Conservation (phyloP, 2,888 invertebrate genomes). For the Gandaritis pyraliata region DNA sequence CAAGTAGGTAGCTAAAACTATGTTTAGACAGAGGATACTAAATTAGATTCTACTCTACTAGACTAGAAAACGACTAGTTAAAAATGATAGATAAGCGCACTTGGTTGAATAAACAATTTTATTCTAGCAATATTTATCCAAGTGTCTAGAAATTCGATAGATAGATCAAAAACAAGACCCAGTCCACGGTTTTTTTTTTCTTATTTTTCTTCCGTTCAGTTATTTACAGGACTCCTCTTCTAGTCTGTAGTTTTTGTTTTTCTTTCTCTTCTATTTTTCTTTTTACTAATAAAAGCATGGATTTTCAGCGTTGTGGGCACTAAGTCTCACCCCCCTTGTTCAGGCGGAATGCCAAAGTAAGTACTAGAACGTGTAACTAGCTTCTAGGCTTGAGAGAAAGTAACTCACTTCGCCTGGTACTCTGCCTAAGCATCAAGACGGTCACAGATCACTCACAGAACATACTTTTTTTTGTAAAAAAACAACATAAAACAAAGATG, state of each 20-base stretch:
- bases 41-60: constrained; percentile 15
- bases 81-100: constrained; percentile 19
- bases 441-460: constrained; percentile 37
- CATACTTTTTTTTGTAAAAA: constrained; percentile 42
- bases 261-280: constrained; percentile 59
- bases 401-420: constrained; percentile 45
- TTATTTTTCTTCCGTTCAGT: constrained; percentile 58
- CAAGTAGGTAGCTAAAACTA: constrained; percentile 25
- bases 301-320: constrained; percentile 84
- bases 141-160: constrained; percentile 22
- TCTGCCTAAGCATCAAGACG: constrained; percentile 29
- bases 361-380: constrained; percentile 57
- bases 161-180: constrained; percentile 46
- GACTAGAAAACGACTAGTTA: constrained; percentile 9
- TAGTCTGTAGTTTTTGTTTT: constrained; percentile 57
- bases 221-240: constrained; percentile 73
- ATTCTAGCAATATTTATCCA: constrained; percentile 6
- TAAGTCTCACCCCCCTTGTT: constrained; percentile 80
- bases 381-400: constrained; percentile 58
- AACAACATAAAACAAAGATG: constrained; percentile 39
- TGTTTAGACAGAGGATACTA: constrained; percentile 16
- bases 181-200: constrained; percentile 63
- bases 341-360: constrained; percentile 84
- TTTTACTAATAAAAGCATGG: constrained; percentile 81
- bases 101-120: not conserved